These are phyloP conservation scores for Altica lythri DNA, from an alignment of 2,888 invertebrate genomes.

Conservation along the genomic window DNA sequence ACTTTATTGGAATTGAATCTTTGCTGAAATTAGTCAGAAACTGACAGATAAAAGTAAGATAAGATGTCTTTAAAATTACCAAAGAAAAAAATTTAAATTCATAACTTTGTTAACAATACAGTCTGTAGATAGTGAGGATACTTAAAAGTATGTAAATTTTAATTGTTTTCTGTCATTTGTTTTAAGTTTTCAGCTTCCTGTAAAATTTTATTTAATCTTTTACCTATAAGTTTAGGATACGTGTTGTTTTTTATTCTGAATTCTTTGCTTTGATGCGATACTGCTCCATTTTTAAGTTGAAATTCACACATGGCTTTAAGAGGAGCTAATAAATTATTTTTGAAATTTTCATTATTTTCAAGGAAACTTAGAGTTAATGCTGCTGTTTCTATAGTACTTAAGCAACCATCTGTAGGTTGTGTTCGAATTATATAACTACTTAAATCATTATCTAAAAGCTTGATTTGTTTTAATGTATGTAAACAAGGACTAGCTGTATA, in stretches of 20 bases:
- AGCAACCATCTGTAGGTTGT: slow-evolving; percentile 88
- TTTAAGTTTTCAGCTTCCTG: slow-evolving; percentile 48
- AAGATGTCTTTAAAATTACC: too few species aligned
- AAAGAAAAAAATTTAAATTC: too few species aligned
- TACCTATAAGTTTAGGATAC: slow-evolving; percentile 81
- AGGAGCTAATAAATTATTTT: slow-evolving; percentile 73
- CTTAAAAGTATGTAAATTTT: too few species aligned
- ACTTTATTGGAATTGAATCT: too few species aligned
- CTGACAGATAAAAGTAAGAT: too few species aligned
- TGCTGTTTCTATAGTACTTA: slow-evolving; percentile 89
- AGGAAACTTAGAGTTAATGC: slow-evolving; percentile 78
- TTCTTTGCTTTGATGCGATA: slow-evolving; percentile 91
- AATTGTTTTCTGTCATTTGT: too few species aligned
- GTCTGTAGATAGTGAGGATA: too few species aligned
- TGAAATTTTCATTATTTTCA: slow-evolving; percentile 71
- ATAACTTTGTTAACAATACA: too few species aligned
- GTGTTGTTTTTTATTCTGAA: slow-evolving; percentile 78
- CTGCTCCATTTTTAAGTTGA: slow-evolving; percentile 89
- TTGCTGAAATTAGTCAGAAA: too few species aligned
- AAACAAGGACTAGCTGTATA: slow-evolving; percentile 81
- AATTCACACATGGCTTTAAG: slow-evolving; percentile 82
- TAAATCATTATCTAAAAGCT: slow-evolving; percentile 70
- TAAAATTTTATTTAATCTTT: slow-evolving; percentile 68
- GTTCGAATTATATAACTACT: slow-evolving; percentile 93
- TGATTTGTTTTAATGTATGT: slow-evolving; percentile 78